Conservation (phyloP, 2,888 invertebrate species). For the Eristalis arbustorum region DNA sequence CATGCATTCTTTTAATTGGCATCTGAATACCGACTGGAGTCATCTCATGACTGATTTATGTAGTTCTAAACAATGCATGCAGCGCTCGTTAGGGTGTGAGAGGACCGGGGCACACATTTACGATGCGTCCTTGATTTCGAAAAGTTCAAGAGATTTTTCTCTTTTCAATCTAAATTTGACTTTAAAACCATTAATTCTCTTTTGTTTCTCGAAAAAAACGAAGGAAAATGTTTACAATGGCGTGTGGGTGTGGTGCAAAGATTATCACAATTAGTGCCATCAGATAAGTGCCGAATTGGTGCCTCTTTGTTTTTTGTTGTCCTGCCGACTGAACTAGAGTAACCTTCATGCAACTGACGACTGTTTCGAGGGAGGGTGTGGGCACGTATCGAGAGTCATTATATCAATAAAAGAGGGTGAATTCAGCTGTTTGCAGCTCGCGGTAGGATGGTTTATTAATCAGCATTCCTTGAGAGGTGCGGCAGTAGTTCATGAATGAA, state of each 20-base stretch:
- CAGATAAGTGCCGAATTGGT: no score
- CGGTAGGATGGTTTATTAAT: not conserved
- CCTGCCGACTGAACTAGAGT: not conserved
- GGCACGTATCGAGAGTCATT: not conserved
- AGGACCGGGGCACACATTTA: not conserved
- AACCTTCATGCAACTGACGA: not conserved
- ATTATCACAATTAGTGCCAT: not conserved
- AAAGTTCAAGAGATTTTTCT: not conserved
- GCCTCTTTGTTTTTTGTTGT: not conserved
- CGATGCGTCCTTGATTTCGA: not conserved
- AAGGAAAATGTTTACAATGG: not conserved
- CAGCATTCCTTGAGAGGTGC: not conserved
- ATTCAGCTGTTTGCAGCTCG: not conserved
- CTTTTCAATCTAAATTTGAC: no score
- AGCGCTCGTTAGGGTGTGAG: not conserved
- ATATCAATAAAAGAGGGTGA: not conserved
- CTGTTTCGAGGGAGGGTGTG: not conserved
- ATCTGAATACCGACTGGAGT: not conserved
- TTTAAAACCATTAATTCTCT: no score
- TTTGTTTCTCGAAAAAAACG: not conserved
- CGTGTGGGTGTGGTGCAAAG: not conserved
- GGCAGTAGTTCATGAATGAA: not conserved
- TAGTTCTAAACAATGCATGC: not conserved
- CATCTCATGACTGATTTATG: not conserved
- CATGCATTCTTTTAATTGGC: constrained; percentile 25